Base-by-base conservation (phyloP, 2,113 vertebrate species). In the Mustela lutreola region DNA sequence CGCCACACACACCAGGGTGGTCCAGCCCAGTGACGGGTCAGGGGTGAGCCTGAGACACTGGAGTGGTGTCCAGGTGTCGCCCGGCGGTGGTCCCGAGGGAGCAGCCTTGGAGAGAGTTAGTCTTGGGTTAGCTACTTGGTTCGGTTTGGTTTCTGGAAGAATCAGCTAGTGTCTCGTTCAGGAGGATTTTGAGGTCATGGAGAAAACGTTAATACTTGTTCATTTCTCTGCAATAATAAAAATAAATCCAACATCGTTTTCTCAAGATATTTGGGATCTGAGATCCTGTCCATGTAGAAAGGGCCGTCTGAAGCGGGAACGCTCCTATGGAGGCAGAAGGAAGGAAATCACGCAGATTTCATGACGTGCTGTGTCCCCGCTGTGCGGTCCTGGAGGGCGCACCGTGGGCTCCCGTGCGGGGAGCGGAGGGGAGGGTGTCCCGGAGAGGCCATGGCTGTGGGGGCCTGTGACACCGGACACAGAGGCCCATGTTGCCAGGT, bases 1-100 rank as follows among this genome's bases (percentile, higher is more conserved):
- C 5, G 2, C 4, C 12, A 2, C 21, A 45, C 63, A 53, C n/a
- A 2, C 48, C 16, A 0, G 10, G 1, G 28, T 7, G 2, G 16
- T 2, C 26, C 36, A 12, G 62, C 26, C 70, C 56, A 19, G 31
- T 24, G 89, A 39, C 31, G 70, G 8, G 7, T 42, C 62, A 11
- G 33, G 7, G 0, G 11, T 19, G 53, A 85, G 45, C 48, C 45
- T 10, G 22, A 5, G 0, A 33, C 36, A 31, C 33, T 10, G 16
- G 42, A 24, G 3, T 7, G 5, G n/a, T 9, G 62, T n/a, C 48
- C 39, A n/a, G 7, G 1, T 1, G 7, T 14, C 26, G 8, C 73
- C 45, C 11, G 36, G 50, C 22, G 22, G 36, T 0, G 2, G 26
- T 50, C 33, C 56, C 39, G 10, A 2, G 31, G 9, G 70, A 31